Percentiles rank a stretch among this genome's conserved stretches.
Evolutionary conservation across 2,113 vertebrate genomes (phyloP).

Genomic region (Chitala chitala): DNA sequence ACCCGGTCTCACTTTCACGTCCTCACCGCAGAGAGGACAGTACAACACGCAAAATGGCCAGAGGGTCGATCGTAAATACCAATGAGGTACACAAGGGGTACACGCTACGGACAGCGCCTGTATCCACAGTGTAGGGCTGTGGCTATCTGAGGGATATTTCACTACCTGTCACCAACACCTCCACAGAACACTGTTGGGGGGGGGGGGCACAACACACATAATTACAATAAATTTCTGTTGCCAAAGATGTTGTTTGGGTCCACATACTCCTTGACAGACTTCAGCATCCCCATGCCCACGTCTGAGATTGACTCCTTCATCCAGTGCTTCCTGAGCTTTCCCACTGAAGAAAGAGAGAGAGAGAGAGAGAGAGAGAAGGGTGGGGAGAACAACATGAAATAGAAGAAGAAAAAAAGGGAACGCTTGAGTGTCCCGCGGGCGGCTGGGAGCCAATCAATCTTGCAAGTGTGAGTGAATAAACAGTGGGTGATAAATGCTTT

Average conservation of each 20-base stretch:
- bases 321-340: constrained; percentile 97
- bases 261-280: constrained; percentile 92
- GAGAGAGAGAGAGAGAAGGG: constrained; percentile 42
- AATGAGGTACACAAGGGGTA: no score
- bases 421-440: constrained; percentile 74
- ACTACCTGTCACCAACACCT: constrained; percentile 41
- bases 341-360: constrained; percentile 75
- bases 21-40: no score
- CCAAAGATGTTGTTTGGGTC: constrained; percentile 97
- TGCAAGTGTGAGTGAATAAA: constrained; percentile 96
- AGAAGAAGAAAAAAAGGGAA: constrained; percentile 48
- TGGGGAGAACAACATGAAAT: constrained; percentile 56
- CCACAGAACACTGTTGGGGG: constrained; percentile 36
- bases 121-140: neutral
- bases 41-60: no score
- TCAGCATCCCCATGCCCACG: constrained; percentile 91
- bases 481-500: constrained; percentile 99
- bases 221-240: constrained; percentile 94
- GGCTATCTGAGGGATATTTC: neutral
- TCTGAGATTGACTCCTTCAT: constrained; percentile 86
- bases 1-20: no score
- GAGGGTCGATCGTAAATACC: no score
- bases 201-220: neutral
- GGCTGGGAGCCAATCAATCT: constrained; percentile 93
- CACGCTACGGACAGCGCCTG: neutral